phyloP scores from a whole-genome alignment of 2,888 invertebrate genomes.

The Rhogogaster chlorosoma region DNA sequence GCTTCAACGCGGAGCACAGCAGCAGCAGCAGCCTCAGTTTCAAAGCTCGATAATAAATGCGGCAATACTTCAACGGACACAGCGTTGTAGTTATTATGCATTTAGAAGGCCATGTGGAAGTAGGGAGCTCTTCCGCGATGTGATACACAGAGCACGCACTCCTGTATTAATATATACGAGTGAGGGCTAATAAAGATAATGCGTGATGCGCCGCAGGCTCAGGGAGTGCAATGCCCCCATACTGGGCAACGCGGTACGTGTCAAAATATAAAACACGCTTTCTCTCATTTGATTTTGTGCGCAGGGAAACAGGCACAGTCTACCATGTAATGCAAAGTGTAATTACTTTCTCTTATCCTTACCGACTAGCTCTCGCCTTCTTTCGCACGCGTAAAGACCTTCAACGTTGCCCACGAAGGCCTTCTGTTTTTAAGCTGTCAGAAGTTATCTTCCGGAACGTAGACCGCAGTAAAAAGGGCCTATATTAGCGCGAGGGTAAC shows the following conservation, averaged over 20 bases:
- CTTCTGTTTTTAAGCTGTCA: constrained; percentile 49
- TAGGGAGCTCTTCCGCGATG: constrained; percentile 26
- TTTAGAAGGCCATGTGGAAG: constrained; percentile 46
- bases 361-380: constrained; percentile 10
- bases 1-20: background rate
- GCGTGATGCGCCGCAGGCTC: constrained; percentile 50
- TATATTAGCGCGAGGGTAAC: constrained; percentile 48
- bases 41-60: constrained; percentile 27
- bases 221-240: constrained; percentile 25
- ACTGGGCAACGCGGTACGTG: constrained; percentile 26
- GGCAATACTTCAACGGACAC: constrained; percentile 34
- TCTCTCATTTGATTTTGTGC: constrained; percentile 39
- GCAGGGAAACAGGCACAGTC: constrained; percentile 10
- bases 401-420: constrained; percentile 29
- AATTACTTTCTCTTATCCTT: constrained; percentile 43
- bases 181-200: constrained; percentile 52
- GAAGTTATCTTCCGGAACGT: constrained; percentile 49
- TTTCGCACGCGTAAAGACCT: constrained; percentile 43
- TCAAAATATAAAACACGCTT: constrained; percentile 43
- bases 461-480: constrained; percentile 49
- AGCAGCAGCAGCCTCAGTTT: constrained; percentile 3
- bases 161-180: constrained; percentile 48
- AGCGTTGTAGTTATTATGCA: constrained; percentile 26
- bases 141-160: constrained; percentile 45
- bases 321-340: constrained; percentile 36